Percentiles rank a stretch among this genome's conserved stretches.
Evolutionary conservation across 2,797 vertebrate genomes (phyloP).

Genomic region (Sebastes oblongus): DNA sequence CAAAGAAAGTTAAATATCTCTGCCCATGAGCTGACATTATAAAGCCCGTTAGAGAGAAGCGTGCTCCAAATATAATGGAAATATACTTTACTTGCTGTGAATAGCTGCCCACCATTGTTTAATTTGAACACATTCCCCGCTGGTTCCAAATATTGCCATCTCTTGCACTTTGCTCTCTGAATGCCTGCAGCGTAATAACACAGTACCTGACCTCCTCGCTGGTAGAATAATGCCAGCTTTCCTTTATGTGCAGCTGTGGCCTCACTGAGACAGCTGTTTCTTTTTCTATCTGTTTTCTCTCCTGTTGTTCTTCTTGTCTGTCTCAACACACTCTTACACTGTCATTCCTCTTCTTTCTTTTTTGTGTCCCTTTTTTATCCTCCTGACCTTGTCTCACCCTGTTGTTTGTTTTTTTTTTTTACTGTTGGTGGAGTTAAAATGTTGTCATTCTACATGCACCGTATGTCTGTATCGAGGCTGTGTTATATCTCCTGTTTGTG

Average conservation of each 20-base stretch:
- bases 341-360: neutral
- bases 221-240: neutral
- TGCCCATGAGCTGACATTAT: neutral
- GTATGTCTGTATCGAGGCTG: neutral
- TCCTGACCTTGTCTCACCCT: neutral
- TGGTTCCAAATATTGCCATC: constrained; percentile 18
- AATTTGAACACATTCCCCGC: constrained; percentile 5
- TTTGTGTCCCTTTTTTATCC: neutral
- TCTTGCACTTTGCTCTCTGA: neutral
- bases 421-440: neutral
- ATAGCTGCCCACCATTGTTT: constrained; percentile 22
- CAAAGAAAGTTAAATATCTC: neutral
- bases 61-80: neutral
- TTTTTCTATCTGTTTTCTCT: neutral
- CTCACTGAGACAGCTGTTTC: too few species aligned
- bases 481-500: neutral
- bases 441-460: neutral
- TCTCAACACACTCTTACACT: neutral
- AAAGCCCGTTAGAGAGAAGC: neutral
- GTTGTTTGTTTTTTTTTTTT: neutral
- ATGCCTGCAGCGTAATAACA: neutral
- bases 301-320: neutral
- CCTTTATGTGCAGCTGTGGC: too few species aligned
- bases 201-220: neutral
- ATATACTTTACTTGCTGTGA: neutral